Percentiles rank a stretch among this genome's conserved stretches.
Evolutionary conservation across 2,113 vertebrate genomes (phyloP).

Genomic region (Psilopogon haemacephalus): DNA sequence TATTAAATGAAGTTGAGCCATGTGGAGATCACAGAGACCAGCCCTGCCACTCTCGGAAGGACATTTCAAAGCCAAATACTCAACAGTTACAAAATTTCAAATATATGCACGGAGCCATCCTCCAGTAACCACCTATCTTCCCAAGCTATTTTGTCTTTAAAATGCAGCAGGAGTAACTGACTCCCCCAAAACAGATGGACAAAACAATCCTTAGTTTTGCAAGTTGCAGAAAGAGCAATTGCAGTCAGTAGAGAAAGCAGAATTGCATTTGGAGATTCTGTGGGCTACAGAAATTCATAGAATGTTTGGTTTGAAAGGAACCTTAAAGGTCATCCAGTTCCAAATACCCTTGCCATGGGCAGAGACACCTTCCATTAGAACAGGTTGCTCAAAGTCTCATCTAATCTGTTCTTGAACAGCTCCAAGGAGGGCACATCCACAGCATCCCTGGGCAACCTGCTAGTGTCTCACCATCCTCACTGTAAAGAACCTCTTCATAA

Average conservation of each 20-base stretch:
- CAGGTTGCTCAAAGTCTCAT: too few species aligned
- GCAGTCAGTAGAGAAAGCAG: neutral
- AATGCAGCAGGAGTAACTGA: neutral
- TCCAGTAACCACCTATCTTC: neutral
- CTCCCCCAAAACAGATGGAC: neutral
- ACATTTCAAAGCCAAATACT: neutral
- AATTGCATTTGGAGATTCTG: neutral
- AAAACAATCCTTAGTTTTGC: neutral
- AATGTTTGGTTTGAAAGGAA: too few species aligned
- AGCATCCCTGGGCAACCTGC: too few species aligned
- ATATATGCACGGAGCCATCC: neutral
- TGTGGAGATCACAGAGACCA: neutral
- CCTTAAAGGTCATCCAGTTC: too few species aligned
- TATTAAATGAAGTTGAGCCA: slow-evolving; percentile 37
- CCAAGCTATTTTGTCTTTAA: neutral
- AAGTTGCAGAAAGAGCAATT: neutral
- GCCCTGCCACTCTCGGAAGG: neutral
- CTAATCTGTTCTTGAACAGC: too few species aligned
- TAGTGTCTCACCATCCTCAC: too few species aligned
- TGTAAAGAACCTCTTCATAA: too few species aligned
- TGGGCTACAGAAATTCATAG: too few species aligned
- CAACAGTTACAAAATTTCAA: neutral
- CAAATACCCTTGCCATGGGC: too few species aligned
- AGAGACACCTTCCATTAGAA: too few species aligned
- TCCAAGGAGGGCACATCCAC: too few species aligned